A percentile compares a stretch with the other conserved stretches of the same genome.
Evolutionary conservation across 2,888 invertebrate genomes (phyloP).

Genomic region (Phania funesta): DNA sequence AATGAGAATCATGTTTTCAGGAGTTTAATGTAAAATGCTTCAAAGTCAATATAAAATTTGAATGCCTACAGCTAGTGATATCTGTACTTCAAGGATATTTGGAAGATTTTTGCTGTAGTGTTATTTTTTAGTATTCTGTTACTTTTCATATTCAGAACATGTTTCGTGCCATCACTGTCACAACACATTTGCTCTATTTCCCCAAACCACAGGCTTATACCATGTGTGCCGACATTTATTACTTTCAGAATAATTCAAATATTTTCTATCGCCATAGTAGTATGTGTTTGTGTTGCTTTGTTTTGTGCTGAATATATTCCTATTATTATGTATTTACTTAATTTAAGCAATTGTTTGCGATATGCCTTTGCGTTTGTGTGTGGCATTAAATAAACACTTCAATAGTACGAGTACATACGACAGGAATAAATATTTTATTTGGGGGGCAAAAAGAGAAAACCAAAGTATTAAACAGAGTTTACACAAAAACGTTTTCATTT

Average conservation of each 20-base stretch:
- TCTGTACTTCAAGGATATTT: too few relatives aligned
- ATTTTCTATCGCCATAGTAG: constrained; percentile 3
- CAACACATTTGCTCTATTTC: not conserved
- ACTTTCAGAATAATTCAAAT: constrained; percentile 34
- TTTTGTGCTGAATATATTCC: constrained; percentile 9
- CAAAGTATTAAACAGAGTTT: constrained; percentile 31
- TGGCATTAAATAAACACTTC: constrained; percentile 55
- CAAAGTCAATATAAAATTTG: too few relatives aligned
- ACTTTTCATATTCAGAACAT: not conserved
- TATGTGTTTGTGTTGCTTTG: not conserved
- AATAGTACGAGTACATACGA: constrained; percentile 28
- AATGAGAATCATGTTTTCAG: too few relatives aligned
- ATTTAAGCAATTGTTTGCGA: constrained; percentile 37
- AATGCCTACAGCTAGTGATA: too few relatives aligned
- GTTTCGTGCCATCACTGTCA: not conserved
- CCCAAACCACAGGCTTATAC: constrained; percentile 7
- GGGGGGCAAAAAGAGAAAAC: not conserved
- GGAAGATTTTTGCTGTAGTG: too few relatives aligned
- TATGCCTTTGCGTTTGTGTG: constrained; percentile 1
- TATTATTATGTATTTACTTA: constrained; percentile 40
- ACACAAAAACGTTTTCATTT: constrained; percentile 13
- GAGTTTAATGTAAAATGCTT: too few relatives aligned
- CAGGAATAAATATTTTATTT: constrained; percentile 48
- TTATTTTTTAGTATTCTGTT: not conserved
- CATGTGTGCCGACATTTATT: constrained; percentile 20